Percentiles rank a stretch among this genome's conserved stretches.
These are phyloP conservation scores for Macrosteles quadrilineatus DNA, from an alignment of 1,140 invertebrate species.

Conservation along the genomic window DNA sequence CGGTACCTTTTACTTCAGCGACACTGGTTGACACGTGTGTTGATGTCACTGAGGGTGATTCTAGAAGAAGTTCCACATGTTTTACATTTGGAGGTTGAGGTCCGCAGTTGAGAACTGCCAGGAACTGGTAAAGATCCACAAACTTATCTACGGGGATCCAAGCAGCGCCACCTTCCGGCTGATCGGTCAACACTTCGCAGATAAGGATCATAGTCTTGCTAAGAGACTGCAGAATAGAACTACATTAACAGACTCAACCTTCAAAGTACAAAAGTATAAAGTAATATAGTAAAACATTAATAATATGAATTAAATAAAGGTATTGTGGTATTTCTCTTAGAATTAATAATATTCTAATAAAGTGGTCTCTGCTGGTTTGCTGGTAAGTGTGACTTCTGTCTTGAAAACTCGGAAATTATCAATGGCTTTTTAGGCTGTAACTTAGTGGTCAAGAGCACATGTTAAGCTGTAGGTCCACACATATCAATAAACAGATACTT, in stretches of 20 bases:
- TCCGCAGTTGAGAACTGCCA: conserved; percentile 37
- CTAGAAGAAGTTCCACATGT: not conserved
- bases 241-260: not conserved
- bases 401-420: too few relatives aligned
- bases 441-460: too few relatives aligned
- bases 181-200: conserved; percentile 78
- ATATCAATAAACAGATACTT: too few relatives aligned
- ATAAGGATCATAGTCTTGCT: conserved; percentile 76
- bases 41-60: not conserved
- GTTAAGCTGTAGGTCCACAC: too few relatives aligned
- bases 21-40: not conserved
- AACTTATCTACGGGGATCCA: conserved; percentile 60
- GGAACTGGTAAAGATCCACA: conserved; percentile 34
- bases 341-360: too few relatives aligned
- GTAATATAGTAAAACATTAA: not conserved
- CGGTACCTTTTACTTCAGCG: not conserved
- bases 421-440: too few relatives aligned
- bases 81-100: not conserved
- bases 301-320: not conserved
- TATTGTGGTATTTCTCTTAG: too few relatives aligned
- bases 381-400: too few relatives aligned
- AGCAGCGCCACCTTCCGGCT: conserved; percentile 77
- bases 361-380: too few relatives aligned
- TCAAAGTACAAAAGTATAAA: not conserved
- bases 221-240: conserved; percentile 59